These are phyloP conservation scores for Diplolepis rosae DNA, from an alignment of 2,888 invertebrate genomes.

Conservation along the genomic window DNA sequence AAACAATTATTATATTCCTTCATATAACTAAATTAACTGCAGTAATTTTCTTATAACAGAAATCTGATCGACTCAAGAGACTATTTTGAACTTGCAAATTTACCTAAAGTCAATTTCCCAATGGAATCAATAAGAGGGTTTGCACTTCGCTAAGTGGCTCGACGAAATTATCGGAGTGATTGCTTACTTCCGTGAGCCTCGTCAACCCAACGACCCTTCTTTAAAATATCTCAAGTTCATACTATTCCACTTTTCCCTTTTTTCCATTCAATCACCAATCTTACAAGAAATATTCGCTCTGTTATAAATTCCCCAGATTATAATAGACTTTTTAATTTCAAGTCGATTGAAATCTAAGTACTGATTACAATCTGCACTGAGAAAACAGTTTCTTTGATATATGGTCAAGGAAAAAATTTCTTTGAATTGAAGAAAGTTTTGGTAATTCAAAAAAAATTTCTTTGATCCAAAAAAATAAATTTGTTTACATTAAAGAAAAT, in stretches of 20 bases:
- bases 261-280: constrained; percentile 13
- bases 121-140: constrained; percentile 50
- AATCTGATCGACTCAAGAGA: constrained; percentile 21
- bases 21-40: not conserved
- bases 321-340: too few relatives aligned
- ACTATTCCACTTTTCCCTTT: constrained; percentile 22
- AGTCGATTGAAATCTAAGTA: too few relatives aligned
- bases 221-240: constrained; percentile 4
- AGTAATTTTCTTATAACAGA: constrained; percentile 7
- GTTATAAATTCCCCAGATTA: not conserved
- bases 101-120: constrained; percentile 29
- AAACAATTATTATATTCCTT: too few relatives aligned
- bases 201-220: constrained; percentile 47
- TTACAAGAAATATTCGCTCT: not conserved
- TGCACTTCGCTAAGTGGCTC: constrained; percentile 49
- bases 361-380: too few relatives aligned
- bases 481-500: too few relatives aligned
- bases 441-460: too few relatives aligned
- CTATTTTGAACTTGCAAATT: constrained; percentile 28
- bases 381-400: too few relatives aligned
- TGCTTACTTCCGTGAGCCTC: constrained; percentile 52
- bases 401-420: too few relatives aligned
- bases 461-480: too few relatives aligned
- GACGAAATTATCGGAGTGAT: constrained; percentile 55
- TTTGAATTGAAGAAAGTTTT: too few relatives aligned